These are phyloP conservation scores for Apis cerana DNA, from an alignment of 1,140 invertebrate species.

Conservation along the genomic window DNA sequence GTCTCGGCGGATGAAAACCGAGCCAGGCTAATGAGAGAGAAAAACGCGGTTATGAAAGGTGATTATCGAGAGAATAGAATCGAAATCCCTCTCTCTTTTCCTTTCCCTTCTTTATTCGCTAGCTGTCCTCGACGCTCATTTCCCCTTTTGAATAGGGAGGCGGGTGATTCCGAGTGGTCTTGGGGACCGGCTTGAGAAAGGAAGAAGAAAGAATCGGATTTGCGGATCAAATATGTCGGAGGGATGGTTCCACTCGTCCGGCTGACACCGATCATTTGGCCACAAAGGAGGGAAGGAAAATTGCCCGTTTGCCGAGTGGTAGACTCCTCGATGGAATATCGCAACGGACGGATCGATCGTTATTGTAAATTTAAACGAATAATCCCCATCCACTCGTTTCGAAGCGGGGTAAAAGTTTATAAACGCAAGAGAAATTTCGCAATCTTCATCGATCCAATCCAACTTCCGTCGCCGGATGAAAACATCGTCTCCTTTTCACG, in stretches of 20 bases:
- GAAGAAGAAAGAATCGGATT: conserved; percentile 9
- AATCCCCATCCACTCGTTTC: too few species aligned
- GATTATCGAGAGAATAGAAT: conserved; percentile 56
- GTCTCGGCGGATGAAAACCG: background rate
- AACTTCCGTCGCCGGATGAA: background rate
- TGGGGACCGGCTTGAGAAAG: too few species aligned
- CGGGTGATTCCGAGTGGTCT: conserved; percentile 30
- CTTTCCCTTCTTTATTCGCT: background rate
- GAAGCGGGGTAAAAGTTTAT: too few species aligned
- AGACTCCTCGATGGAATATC: background rate
- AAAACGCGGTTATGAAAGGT: conserved; percentile 52
- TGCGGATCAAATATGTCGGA: background rate
- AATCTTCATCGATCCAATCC: too few species aligned
- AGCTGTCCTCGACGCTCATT: conserved; percentile 19
- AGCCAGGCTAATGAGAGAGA: background rate
- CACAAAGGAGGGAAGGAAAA: background rate
- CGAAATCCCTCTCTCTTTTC: background rate
- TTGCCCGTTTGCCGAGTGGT: background rate
- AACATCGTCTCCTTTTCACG: background rate
- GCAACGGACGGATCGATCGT: background rate
- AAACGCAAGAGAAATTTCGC: too few species aligned
- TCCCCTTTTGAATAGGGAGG: background rate
- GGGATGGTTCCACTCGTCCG: background rate
- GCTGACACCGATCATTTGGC: background rate
- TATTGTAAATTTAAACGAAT: too few species aligned